Evolutionary conservation across 2,113 vertebrate genomes (phyloP).

Genomic region (Cebidichthys violaceus): DNA sequence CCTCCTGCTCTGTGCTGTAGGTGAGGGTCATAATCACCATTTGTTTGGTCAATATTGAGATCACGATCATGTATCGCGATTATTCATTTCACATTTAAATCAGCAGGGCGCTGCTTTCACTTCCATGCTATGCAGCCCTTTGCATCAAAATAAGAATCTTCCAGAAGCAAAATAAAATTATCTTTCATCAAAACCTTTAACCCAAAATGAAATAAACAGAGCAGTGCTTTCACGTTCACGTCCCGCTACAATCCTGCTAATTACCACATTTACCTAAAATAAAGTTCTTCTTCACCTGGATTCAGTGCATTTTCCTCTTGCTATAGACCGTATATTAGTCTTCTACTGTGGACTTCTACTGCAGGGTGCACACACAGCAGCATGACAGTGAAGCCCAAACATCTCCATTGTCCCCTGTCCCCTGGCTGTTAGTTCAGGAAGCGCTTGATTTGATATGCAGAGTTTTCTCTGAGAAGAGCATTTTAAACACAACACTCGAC

Average conservation of each 20-base stretch:
- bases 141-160: neutral
- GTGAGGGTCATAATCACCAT: no score
- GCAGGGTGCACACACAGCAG: neutral
- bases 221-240: no score
- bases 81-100: neutral
- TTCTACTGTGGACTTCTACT: neutral
- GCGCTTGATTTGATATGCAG: neutral
- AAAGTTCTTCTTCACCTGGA: no score
- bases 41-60: neutral
- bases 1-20: neutral
- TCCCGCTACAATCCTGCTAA: no score
- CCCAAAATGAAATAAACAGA: no score
- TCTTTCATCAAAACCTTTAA: no score
- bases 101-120: neutral
- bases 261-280: no score
- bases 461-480: neutral
- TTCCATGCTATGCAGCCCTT: neutral
- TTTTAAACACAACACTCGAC: neutral
- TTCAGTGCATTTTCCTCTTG: neutral
- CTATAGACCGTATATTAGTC: neutral
- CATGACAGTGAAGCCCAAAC: neutral
- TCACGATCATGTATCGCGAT: neutral
- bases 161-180: no score
- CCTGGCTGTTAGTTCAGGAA: no score
- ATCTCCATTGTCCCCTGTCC: no score